Evolutionary conservation across 2,888 invertebrate species (phyloP).

Genomic region (Calliopum simillimum): DNA sequence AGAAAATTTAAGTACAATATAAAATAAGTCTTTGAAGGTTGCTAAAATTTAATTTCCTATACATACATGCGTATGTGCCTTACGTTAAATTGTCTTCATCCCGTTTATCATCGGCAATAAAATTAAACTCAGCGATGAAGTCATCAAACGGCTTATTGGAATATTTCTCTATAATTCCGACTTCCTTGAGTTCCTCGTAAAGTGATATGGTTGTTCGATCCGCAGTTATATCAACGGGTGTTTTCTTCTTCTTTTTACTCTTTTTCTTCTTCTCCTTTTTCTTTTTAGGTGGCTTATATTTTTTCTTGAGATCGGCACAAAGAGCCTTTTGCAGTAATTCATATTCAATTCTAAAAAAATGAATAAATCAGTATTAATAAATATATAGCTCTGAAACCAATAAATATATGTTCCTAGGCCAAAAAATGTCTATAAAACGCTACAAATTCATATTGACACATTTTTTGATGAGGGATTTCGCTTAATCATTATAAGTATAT

Average conservation of each 20-base stretch:
- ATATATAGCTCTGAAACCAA: no score
- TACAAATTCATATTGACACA: neutral
- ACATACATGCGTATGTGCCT: slow-evolving; percentile 28
- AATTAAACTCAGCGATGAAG: slow-evolving; percentile 76
- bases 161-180: slow-evolving; percentile 72
- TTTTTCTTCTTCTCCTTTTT: slow-evolving; percentile 52
- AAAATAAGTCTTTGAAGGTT: slow-evolving; percentile 1
- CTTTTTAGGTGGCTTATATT: slow-evolving; percentile 54
- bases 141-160: slow-evolving; percentile 71
- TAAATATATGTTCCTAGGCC: no score
- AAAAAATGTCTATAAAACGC: no score
- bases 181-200: slow-evolving; percentile 73
- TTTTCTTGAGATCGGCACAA: slow-evolving; percentile 60
- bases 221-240: slow-evolving; percentile 71
- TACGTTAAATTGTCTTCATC: slow-evolving; percentile 54
- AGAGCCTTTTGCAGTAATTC: slow-evolving; percentile 65
- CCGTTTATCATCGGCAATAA: slow-evolving; percentile 68
- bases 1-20: neutral
- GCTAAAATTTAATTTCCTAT: neutral
- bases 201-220: slow-evolving; percentile 73
- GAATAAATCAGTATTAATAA: no score
- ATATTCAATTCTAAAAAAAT: slow-evolving; percentile 58
- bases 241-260: slow-evolving; percentile 66
- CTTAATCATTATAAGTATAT: no score
- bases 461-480: neutral